A percentile compares a stretch with the other conserved stretches of the same genome.
phyloP scores from a whole-genome alignment of 2,797 vertebrate genomes.

The Falco rusticolus region DNA sequence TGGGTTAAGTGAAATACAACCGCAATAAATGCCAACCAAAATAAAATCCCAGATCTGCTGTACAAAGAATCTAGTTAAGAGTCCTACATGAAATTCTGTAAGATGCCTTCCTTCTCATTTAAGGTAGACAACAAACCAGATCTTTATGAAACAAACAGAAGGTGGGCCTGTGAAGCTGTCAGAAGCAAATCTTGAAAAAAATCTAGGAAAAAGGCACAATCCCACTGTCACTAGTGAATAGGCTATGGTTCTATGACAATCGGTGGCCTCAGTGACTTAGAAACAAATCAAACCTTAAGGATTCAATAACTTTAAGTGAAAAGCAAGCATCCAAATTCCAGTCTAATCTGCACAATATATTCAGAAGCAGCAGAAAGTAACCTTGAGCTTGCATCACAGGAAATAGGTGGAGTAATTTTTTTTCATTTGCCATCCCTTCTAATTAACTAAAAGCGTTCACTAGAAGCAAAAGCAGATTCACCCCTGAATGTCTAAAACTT shows the following conservation, averaged over 20 bases:
- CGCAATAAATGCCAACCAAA: background rate
- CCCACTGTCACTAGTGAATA: background rate
- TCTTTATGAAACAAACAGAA: background rate
- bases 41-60: background rate
- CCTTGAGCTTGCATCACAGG: background rate
- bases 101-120: background rate
- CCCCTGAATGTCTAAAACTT: background rate
- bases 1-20: background rate
- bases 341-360: background rate
- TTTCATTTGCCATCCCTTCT: slow-evolving; percentile 11
- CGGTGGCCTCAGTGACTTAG: background rate
- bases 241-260: background rate
- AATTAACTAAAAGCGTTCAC: background rate
- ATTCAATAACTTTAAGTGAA: background rate
- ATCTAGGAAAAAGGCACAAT: background rate
- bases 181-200: background rate
- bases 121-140: background rate
- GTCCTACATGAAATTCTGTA: background rate
- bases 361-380: background rate
- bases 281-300: slow-evolving; percentile 31
- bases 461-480: background rate
- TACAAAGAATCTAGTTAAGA: background rate
- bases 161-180: background rate
- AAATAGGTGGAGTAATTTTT: background rate
- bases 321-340: background rate